phyloP scores from a whole-genome alignment of 2,797 vertebrate genomes.

The Nyctibius grandis region DNA sequence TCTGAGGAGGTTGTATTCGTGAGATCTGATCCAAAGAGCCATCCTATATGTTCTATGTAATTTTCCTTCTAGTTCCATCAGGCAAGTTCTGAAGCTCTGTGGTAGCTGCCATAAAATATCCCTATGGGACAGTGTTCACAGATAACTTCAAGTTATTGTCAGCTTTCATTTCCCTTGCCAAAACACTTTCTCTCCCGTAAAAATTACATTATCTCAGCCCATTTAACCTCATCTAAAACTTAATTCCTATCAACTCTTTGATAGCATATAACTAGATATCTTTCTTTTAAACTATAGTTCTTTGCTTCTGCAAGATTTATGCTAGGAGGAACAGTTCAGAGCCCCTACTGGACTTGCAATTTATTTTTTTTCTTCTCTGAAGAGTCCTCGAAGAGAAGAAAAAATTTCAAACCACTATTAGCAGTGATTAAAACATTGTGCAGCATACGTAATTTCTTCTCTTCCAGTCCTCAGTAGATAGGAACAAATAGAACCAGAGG shows the following conservation, averaged over 20 bases:
- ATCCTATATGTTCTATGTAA: background rate
- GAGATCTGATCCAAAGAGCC: background rate
- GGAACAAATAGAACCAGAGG: background rate
- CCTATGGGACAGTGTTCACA: background rate
- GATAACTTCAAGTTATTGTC: background rate
- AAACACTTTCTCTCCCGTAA: background rate
- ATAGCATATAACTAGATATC: background rate
- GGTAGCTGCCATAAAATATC: background rate
- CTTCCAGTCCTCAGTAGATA: background rate
- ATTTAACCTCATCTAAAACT: background rate
- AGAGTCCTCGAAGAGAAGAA: background rate
- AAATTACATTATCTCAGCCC: background rate
- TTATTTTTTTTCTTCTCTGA: background rate
- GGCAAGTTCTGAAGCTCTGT: background rate
- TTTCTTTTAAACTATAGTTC: background rate
- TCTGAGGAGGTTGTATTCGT: background rate
- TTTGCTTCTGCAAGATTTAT: background rate
- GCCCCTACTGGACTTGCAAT: background rate
- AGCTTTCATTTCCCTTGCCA: background rate
- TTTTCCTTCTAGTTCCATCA: background rate
- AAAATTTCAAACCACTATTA: background rate
- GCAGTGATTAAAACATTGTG: background rate
- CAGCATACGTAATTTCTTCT: fast-evolving
- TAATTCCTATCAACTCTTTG: background rate
- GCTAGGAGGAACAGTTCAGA: background rate